phyloP scores from a whole-genome alignment of 2,113 vertebrate species.

The Baryphthengus martii region DNA sequence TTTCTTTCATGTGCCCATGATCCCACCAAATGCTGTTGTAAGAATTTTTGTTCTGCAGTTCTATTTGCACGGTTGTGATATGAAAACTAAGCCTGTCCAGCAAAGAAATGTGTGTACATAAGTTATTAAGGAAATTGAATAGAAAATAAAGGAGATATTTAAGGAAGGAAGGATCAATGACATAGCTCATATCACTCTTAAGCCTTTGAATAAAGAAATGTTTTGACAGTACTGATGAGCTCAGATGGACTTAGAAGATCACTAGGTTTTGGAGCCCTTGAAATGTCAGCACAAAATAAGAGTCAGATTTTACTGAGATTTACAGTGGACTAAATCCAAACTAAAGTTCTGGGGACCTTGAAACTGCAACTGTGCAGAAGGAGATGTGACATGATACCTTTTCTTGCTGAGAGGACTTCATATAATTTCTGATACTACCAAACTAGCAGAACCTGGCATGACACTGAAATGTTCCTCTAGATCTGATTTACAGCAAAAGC shows the following conservation, averaged over 20 bases:
- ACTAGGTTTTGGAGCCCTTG: background rate
- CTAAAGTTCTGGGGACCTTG: background rate
- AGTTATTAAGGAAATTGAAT: background rate
- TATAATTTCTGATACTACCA: background rate
- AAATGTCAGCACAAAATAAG: background rate
- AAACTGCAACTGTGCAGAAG: background rate
- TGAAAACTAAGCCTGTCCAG: background rate
- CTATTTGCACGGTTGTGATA: background rate
- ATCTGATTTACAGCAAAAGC: conserved; percentile 9
- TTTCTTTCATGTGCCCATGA: background rate
- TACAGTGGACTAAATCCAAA: background rate
- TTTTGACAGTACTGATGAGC: background rate
- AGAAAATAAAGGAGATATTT: background rate
- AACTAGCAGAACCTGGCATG: background rate
- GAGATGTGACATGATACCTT: background rate
- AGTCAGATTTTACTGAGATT: background rate
- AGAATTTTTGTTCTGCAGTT: background rate
- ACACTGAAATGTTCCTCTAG: conserved; percentile 16
- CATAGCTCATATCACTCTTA: background rate
- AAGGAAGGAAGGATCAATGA: background rate
- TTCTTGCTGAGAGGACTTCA: background rate
- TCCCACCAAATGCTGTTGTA: background rate
- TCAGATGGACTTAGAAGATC: background rate
- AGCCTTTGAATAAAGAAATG: conserved; percentile 13
- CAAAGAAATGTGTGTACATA: background rate